Evolutionary conservation across 2,113 vertebrate genomes (phyloP).

Genomic region (Istiophorus platypterus): DNA sequence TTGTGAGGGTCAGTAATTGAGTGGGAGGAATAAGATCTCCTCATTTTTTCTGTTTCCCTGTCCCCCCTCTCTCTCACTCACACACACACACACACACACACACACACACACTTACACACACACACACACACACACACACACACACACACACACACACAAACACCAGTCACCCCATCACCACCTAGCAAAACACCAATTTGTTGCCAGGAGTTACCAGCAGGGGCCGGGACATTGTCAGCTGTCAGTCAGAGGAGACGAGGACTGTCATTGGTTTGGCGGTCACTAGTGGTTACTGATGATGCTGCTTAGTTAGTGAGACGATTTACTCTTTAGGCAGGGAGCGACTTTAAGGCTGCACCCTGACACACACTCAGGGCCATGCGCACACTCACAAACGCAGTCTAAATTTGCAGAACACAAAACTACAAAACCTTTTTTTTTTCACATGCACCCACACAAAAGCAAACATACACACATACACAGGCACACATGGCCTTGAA

Average conservation of each 20-base stretch:
- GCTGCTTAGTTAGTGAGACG: constrained; percentile 55
- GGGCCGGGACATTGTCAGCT: constrained; percentile 64
- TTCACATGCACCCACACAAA: constrained; percentile 29
- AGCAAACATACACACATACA: constrained; percentile 12
- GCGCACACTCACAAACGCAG: constrained; percentile 13
- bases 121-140: constrained; percentile 17
- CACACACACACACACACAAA: constrained; percentile 18
- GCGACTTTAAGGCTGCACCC: neutral
- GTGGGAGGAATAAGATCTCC: constrained; percentile 69
- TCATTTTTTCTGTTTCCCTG: constrained; percentile 48
- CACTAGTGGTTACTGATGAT: constrained; percentile 43
- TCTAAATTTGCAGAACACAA: constrained; percentile 23
- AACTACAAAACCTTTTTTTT: constrained; percentile 28
- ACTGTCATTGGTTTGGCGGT: constrained; percentile 51
- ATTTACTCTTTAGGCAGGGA: constrained; percentile 39
- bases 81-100: neutral
- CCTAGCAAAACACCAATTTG: constrained; percentile 70
- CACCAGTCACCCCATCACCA: constrained; percentile 66
- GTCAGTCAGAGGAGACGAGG: constrained; percentile 56
- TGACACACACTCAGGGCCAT: constrained; percentile 4
- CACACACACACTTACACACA: constrained; percentile 12
- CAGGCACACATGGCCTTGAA: constrained; percentile 59
- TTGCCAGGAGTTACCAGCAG: constrained; percentile 64
- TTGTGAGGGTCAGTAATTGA: constrained; percentile 69
- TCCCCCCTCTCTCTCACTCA: neutral